These are phyloP conservation scores for Galbula dea DNA, from an alignment of 2,113 vertebrate species.

Conservation along the genomic window DNA sequence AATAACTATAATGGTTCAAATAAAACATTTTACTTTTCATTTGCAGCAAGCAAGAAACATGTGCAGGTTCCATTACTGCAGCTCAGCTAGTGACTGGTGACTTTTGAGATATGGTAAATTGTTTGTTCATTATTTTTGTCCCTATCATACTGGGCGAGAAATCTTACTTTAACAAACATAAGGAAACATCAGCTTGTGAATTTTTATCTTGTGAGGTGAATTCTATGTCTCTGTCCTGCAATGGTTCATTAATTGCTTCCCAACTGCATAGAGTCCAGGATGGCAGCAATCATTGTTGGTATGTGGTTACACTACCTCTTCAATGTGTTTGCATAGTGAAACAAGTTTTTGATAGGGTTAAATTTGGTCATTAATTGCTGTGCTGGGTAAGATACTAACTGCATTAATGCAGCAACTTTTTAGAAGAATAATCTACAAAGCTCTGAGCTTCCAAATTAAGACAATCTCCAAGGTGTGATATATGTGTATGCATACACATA, in stretches of 20 bases:
- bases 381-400: neutral
- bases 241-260: rapidly evolving
- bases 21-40: neutral
- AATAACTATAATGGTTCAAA: neutral
- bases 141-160: neutral
- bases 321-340: neutral
- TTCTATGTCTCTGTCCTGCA: neutral
- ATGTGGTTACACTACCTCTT: neutral
- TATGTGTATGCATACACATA: neutral
- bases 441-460: neutral
- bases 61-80: neutral
- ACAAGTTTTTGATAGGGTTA: neutral
- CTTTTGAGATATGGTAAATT: neutral
- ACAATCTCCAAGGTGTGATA: neutral
- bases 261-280: neutral
- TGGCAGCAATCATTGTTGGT: neutral
- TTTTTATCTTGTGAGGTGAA: neutral
- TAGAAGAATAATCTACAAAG: neutral
- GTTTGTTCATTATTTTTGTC: neutral
- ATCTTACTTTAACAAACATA: neutral
- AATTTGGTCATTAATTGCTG: neutral
- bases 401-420: neutral
- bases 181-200: neutral
- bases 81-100: neutral
- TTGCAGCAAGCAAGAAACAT: neutral